Evolutionary conservation across 2,888 invertebrate genomes (phyloP).

Genomic region (Torymus texanus): DNA sequence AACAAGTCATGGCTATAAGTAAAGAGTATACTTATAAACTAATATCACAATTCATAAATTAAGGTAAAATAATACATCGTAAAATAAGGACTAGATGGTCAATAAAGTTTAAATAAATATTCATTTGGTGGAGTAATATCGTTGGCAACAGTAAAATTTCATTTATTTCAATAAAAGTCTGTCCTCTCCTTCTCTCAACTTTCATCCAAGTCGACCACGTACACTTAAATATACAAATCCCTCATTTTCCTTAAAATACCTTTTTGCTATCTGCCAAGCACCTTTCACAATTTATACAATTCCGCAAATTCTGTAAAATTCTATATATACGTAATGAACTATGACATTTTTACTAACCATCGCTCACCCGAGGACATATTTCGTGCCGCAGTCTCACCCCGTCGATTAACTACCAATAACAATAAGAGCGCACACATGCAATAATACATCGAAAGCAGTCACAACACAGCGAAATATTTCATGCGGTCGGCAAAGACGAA

Average conservation of each 20-base stretch:
- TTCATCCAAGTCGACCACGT: no score
- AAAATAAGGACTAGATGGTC: no score
- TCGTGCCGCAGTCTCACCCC: neutral
- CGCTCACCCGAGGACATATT: neutral
- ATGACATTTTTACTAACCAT: neutral
- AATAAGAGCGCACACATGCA: conserved; percentile 22
- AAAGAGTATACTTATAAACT: no score
- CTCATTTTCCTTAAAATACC: conserved; percentile 14
- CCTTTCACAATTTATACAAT: neutral
- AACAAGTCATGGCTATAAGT: no score
- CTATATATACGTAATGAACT: neutral
- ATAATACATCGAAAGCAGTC: conserved; percentile 1
- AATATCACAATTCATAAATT: no score
- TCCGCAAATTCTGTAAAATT: conserved; percentile 24
- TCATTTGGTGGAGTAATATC: no score
- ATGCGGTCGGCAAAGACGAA: conserved; percentile 7
- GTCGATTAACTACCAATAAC: conserved; percentile 51
- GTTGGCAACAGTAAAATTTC: no score
- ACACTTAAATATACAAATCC: neutral
- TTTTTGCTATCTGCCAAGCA: conserved; percentile 14
- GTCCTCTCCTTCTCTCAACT: no score
- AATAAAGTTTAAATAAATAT: no score
- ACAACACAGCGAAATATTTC: neutral
- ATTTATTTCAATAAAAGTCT: no score
- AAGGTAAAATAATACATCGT: no score